A percentile compares a stretch with the other conserved stretches of the same genome.
These are phyloP conservation scores for Maconellicoccus hirsutus DNA, from an alignment of 1,140 invertebrate species.

Conservation along the genomic window DNA sequence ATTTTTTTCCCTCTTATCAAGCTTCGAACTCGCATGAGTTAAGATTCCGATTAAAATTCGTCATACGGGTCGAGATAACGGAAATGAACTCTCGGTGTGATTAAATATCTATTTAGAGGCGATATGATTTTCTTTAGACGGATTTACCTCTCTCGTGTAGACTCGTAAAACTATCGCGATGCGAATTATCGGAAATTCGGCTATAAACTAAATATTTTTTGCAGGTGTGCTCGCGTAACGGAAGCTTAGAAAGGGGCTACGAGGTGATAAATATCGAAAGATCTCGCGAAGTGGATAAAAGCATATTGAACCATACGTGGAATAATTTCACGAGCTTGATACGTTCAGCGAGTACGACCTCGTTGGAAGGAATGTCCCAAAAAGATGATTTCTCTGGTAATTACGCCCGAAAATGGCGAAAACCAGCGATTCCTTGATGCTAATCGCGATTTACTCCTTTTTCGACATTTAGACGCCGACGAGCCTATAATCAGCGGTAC, in stretches of 20 bases:
- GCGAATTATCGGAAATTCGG: no score
- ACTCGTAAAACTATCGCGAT: no score
- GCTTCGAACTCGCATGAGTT: no score
- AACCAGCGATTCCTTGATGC: neutral
- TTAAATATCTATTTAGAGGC: no score
- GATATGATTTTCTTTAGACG: no score
- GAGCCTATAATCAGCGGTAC: slow-evolving; percentile 92
- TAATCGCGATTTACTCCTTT: neutral
- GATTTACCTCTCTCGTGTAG: no score
- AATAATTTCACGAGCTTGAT: slow-evolving; percentile 53
- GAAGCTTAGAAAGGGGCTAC: slow-evolving; percentile 44
- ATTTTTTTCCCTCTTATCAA: no score
- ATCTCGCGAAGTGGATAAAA: slow-evolving; percentile 68
- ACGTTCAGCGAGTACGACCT: slow-evolving; percentile 56
- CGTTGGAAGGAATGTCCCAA: slow-evolving; percentile 60
- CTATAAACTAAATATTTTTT: neutral
- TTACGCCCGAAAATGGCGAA: no score
- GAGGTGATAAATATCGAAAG: slow-evolving; percentile 73
- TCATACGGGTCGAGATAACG: no score
- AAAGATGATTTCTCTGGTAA: slow-evolving; percentile 69
- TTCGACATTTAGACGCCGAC: slow-evolving; percentile 58
- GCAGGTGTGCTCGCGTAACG: neutral
- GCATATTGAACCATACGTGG: slow-evolving; percentile 57
- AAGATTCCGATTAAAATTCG: no score
- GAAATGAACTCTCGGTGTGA: no score